Evolutionary conservation across 2,797 vertebrate species (phyloP).

Genomic region (Sebastes nivosus): DNA sequence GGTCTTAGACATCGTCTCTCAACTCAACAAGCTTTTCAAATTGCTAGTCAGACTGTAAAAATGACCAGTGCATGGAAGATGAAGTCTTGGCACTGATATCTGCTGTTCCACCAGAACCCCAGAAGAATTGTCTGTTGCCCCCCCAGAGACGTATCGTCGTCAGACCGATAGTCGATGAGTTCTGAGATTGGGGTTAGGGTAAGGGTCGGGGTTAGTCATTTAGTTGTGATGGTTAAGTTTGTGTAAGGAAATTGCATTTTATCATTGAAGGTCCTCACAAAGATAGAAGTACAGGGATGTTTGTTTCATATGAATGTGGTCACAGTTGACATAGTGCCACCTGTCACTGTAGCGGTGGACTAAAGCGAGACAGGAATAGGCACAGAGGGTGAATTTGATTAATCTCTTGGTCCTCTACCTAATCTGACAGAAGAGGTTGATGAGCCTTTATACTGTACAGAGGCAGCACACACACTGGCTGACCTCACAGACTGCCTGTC

Average conservation of each 20-base stretch:
- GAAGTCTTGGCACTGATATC: background rate
- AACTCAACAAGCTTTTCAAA: background rate
- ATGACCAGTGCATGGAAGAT: fast-evolving
- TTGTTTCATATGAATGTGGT: background rate
- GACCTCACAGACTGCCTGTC: constrained; percentile 3
- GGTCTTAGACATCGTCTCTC: background rate
- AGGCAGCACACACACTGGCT: background rate
- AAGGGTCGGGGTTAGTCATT: background rate
- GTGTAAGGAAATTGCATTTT: background rate
- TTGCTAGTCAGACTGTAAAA: background rate
- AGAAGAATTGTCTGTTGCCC: fast-evolving
- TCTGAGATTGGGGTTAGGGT: background rate
- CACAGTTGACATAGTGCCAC: constrained; percentile 11
- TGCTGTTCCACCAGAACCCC: background rate
- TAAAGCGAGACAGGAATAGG: constrained; percentile 43
- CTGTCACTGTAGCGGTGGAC: constrained; percentile 26
- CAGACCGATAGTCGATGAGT: background rate
- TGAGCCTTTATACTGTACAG: constrained; percentile 2
- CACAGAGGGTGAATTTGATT: constrained; percentile 44
- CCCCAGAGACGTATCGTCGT: background rate
- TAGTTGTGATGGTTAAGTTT: background rate
- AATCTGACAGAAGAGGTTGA: constrained; percentile 54
- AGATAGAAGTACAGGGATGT: background rate
- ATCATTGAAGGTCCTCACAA: background rate
- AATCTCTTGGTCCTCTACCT: constrained; percentile 53